Evolutionary conservation across 30 jellyfish, hydroid and myxozoan genomes (phyloP), one percentile per base, ranked within the genome.

Genomic region (Aurelia coerulea): DNA sequence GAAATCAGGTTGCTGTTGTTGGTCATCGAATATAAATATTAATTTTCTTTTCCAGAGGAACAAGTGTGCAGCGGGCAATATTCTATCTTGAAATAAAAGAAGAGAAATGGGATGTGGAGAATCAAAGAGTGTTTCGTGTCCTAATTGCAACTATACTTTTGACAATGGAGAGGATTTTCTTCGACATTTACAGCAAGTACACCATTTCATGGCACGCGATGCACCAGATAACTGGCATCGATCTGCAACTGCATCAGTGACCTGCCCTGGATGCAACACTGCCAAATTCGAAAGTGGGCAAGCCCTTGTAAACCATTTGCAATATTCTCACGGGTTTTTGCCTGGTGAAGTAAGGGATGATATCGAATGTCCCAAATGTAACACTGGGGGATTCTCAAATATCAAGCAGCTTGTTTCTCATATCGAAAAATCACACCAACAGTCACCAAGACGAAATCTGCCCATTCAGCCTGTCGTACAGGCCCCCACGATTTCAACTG

Each of bases 311-410:
- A 46, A 46, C 56, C 56, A 46, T 46, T 46, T 46, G 56, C 56
- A 46, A 46, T 7, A 46, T 46, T 46, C 56, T 46, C 56, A 46
- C 8, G 56, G 56, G 56, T 46, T 46, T 46, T 46, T 46, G 56
- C 56, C 56, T 4, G 56, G 56, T 46, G 14, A 13, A 4, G 56
- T 46, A 46, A 46, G 56, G 56, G 56, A 46, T 9, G 56, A 46
- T 46, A 46, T 46, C 56, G 56, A 46, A 46, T 81, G 91, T 56
- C 91, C 91, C 7, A 81, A 67, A 68, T 81, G 91, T 74, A 68
- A 68, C 75, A 58, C 32, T 17, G 85, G 35, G 5, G 62, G 59
- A 16, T 81, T 81, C 56, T 49, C 13, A 50, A 67, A 68, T 37
- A 84, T 81, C 18, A 23, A 60, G 35, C 31, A 60, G 35, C 70